phyloP scores from a whole-genome alignment of 2,797 vertebrate genomes.

The Ceryle rudis region DNA sequence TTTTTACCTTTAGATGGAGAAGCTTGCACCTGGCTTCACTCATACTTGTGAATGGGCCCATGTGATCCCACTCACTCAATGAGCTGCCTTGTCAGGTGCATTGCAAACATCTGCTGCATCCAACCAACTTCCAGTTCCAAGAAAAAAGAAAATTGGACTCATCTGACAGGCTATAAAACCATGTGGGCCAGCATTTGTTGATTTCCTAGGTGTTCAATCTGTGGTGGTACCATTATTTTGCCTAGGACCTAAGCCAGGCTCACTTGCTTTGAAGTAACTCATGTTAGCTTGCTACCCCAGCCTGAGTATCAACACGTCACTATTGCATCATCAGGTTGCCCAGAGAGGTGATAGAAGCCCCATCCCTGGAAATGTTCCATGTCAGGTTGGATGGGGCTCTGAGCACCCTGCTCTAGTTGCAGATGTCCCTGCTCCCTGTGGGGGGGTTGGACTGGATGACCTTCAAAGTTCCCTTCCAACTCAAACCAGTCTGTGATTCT shows the following conservation, averaged over 20 bases:
- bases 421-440: neutral
- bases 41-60: neutral
- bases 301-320: neutral
- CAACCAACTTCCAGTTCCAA: neutral
- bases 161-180: neutral
- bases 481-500: neutral
- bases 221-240: neutral
- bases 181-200: neutral
- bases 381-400: neutral
- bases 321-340: neutral
- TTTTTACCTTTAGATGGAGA: neutral
- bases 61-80: neutral
- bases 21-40: neutral
- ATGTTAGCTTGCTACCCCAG: neutral
- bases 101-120: neutral
- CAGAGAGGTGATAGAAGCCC: neutral
- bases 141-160: neutral
- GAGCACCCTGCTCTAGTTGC: neutral
- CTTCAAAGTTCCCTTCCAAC: neutral
- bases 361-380: neutral
- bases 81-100: neutral
- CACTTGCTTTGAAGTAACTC: neutral
- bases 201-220: neutral
- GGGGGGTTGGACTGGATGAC: neutral
- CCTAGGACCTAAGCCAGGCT: neutral